Evolutionary conservation across 2,888 invertebrate species (phyloP), one percentile per base, ranked within the genome.

Genomic region (Biston betularia): DNA sequence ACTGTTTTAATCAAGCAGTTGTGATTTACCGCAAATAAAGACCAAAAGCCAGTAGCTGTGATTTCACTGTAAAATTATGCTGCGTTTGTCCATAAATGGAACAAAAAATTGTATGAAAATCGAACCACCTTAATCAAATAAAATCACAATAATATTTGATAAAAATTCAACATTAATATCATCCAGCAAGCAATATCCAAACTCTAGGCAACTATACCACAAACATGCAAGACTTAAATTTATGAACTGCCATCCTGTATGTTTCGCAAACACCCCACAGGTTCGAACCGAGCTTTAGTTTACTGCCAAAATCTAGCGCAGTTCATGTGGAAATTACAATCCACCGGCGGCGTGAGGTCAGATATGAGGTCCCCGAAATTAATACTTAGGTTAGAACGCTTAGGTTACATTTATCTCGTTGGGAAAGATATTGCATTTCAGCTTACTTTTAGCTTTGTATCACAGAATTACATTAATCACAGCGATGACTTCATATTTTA

Each of bases 261-360:
- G 35, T 35, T 62, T 53, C 33, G 50, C 66, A 66, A 62, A 61
- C 57, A 66, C 6, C 38, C 50, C 61, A 38, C 57, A 62, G 57
- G 48, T 52, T 48, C 35, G 35, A 48, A 49, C 44, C 14, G 15
- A 50, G 65, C 59, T 42, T 57, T 66, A 66, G 66, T 62, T 66
- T 62, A 66, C 57, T 57, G 66, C 66, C 53, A 57, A 66, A 57
- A 66, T 65, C 65, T 59, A 55, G 50, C 45, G 57, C 56, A 61
- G 54, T 35, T 65, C 52, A 65, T 56, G 60, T 40, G 65, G 49
- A 65, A 49, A 49, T 54, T 59, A 49, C 57, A 57, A 15, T 56
- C 15, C 48, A 53, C 53, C 38, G 33, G n/a, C 35, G 24, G 45
- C 14, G 6, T 38, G 57, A 50, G 56, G 42, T 52, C 52, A 45